A percentile compares a stretch with the other conserved stretches of the same genome.
These are phyloP conservation scores for Pristionchus mayeri DNA, from an alignment of 2,888 invertebrate species.

Conservation along the genomic window DNA sequence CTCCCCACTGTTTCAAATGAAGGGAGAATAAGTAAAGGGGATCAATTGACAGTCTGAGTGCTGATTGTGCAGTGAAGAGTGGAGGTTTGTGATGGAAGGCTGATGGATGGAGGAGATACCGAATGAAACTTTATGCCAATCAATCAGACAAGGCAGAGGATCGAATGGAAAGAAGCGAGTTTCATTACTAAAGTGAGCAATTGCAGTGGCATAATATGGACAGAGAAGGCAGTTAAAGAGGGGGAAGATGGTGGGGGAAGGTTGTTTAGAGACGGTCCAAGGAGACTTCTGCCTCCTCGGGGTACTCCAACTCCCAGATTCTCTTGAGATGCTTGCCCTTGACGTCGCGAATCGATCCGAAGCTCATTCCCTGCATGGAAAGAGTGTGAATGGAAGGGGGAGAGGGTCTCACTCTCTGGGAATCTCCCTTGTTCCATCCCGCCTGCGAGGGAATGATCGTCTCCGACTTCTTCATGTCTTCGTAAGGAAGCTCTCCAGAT, in stretches of 20 bases:
- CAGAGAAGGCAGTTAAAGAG: neutral
- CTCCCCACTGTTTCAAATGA: neutral
- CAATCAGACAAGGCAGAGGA: neutral
- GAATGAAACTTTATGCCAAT: slow-evolving; percentile 35
- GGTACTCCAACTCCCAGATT: slow-evolving; percentile 76
- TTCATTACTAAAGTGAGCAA: slow-evolving; percentile 32
- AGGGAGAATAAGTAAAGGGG: no score
- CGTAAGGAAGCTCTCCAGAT: slow-evolving; percentile 75
- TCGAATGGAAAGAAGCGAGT: neutral
- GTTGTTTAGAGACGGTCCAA: slow-evolving; percentile 72
- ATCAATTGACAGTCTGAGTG: no score
- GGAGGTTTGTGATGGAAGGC: no score
- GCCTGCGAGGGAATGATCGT: slow-evolving; percentile 76
- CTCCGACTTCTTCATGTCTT: slow-evolving; percentile 76
- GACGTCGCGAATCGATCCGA: slow-evolving; percentile 76
- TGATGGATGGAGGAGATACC: no score
- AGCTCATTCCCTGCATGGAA: slow-evolving; percentile 70
- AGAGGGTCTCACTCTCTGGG: slow-evolving; percentile 69
- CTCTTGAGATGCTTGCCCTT: slow-evolving; percentile 76
- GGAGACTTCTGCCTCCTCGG: slow-evolving; percentile 69
- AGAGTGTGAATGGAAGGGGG: neutral
- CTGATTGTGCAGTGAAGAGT: no score
- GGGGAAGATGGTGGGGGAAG: neutral
- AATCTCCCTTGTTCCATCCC: slow-evolving; percentile 77
- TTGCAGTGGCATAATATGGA: slow-evolving; percentile 22